Evolutionary conservation across 2,888 invertebrate genomes (phyloP), one percentile per base, ranked within the genome.

Genomic region (Lasius fuliginosus): DNA sequence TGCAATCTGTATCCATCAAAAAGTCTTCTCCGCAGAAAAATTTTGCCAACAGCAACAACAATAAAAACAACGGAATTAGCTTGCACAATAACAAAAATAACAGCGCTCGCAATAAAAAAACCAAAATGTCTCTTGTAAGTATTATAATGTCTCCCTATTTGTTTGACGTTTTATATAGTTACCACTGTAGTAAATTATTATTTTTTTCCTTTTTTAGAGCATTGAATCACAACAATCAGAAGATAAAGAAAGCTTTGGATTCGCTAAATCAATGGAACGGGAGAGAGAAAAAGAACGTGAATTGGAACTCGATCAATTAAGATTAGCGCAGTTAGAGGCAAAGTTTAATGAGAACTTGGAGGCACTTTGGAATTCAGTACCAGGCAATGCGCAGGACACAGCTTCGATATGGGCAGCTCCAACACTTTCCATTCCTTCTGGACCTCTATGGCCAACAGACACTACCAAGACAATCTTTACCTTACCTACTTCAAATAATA

Each of bases 331-430:
- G 90, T 96, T 97, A 91, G 96, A 96, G 92, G 97, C 97, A 9
- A 97, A 97, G 94, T 97, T 97, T 93, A 53, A 53, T 53, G 96
- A 96, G 88, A 96, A 96, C 93, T 95, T 97, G 87, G 97, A 97
- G 94, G 97, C 97, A 58, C 95, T 97, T 84, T 97, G 97, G 97
- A 96, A 95, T 88, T 94, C 94, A 90, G 95, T 94, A 86, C 95
- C 89, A 95, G 96, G 92, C 95, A 96, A 90, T 95, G 95, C 92
- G 82, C 94, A 93, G 85, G 93, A 93, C 79, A 93, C 92, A 67
- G 93, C 94, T 86, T 94, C 95, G 67, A 95, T 95, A 86, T 95
- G 95, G 95, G 94, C 94, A 85, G 95, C 95, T 85, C 95, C 95
- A 53, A 93, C 94, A 68, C 92, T 94, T 73, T 94, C 95, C 36